phyloP scores from a whole-genome alignment of 1,140 invertebrate species.

The Cyrtorhinus lividipennis region DNA sequence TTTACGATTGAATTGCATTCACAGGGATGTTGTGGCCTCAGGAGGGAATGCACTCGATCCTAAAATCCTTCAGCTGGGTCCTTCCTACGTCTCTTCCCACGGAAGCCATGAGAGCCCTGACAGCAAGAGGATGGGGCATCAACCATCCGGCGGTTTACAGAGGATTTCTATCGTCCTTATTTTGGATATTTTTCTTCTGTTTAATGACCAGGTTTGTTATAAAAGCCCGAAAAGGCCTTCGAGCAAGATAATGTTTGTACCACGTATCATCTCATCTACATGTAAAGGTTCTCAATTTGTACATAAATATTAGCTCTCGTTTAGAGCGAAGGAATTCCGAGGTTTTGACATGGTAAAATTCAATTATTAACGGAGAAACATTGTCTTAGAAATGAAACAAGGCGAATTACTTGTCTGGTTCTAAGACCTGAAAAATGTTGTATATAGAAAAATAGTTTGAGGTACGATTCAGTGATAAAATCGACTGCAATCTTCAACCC shows the following conservation, averaged over 20 bases:
- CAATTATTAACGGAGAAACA: neutral
- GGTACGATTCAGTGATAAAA: no score
- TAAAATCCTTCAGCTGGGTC: conserved; percentile 36
- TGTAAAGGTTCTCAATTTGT: neutral
- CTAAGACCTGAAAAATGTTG: no score
- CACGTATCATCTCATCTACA: neutral
- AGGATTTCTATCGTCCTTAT: conserved; percentile 36
- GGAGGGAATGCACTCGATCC: conserved; percentile 40
- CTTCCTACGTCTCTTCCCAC: conserved; percentile 42
- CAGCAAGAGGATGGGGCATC: conserved; percentile 42
- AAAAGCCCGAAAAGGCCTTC: conserved; percentile 18
- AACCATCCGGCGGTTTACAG: conserved; percentile 35
- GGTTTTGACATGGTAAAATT: neutral
- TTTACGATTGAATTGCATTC: no score
- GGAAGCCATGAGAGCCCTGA: conserved; percentile 39
- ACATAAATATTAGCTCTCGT: neutral
- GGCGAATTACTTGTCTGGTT: neutral
- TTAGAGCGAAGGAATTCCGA: neutral
- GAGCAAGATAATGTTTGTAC: conserved; percentile 10
- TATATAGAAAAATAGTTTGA: no score
- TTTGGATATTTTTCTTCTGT: conserved; percentile 35
- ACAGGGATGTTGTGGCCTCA: conserved; percentile 46
- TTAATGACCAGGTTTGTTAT: conserved; percentile 19
- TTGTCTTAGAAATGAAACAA: neutral
- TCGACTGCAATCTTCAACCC: no score